phyloP scores from a whole-genome alignment of 2,888 invertebrate genomes.

The Chaetogeoica ovagalla region DNA sequence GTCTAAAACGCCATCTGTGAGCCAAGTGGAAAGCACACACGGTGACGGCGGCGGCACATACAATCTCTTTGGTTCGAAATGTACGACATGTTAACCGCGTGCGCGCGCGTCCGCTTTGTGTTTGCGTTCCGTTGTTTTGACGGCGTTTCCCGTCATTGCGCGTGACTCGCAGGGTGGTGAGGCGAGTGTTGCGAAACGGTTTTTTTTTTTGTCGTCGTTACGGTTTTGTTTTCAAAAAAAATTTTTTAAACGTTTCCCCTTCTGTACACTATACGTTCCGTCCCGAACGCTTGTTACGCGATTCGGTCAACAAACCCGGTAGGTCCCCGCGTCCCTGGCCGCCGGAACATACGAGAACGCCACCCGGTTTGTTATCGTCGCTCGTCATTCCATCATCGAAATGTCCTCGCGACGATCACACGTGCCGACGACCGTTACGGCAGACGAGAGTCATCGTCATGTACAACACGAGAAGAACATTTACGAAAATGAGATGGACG shows the following conservation, averaged over 20 bases:
- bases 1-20: constrained; percentile 26
- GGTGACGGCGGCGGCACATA: not conserved
- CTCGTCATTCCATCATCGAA: too few relatives aligned
- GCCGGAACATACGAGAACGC: not conserved
- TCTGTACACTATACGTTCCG: not conserved
- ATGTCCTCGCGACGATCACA: not conserved
- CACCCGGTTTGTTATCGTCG: not conserved
- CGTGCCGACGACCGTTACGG: not conserved
- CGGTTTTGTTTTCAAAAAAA: too few relatives aligned
- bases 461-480: not conserved
- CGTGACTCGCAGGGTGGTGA: not conserved
- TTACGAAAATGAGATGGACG: too few relatives aligned
- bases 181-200: not conserved
- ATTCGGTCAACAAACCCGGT: not conserved
- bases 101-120: constrained; percentile 21
- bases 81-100: constrained; percentile 36
- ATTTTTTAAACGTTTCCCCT: too few relatives aligned
- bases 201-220: not conserved
- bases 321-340: too few relatives aligned
- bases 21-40: not conserved
- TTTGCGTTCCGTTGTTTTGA: constrained; percentile 41
- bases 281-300: too few relatives aligned
- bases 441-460: not conserved
- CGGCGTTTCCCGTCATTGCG: constrained; percentile 33
- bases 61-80: constrained; percentile 38